Evolutionary conservation across 2,888 invertebrate genomes (phyloP).

Genomic region (Conops quadrifasciatus): DNA sequence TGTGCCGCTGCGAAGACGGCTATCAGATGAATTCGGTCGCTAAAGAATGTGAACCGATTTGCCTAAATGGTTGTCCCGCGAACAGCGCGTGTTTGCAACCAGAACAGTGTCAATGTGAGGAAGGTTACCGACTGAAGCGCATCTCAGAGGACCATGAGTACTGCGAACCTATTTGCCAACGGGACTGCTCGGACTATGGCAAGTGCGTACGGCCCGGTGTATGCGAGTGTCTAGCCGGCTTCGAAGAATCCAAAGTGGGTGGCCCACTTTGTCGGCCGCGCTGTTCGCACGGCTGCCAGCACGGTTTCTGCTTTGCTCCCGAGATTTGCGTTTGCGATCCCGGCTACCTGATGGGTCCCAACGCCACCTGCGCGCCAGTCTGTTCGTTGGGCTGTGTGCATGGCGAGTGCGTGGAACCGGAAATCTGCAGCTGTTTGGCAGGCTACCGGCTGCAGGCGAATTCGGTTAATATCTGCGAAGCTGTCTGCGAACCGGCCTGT

Average conservation of each 20-base stretch:
- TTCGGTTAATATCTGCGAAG: slow-evolving; percentile 53
- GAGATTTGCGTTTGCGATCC: slow-evolving; percentile 51
- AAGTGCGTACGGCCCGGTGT: slow-evolving; percentile 57
- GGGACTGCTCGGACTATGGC: slow-evolving; percentile 54
- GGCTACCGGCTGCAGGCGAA: slow-evolving; percentile 42
- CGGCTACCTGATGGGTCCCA: slow-evolving; percentile 59
- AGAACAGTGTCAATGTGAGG: slow-evolving; percentile 47
- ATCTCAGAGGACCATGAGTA: slow-evolving; percentile 48
- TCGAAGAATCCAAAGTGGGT: not conserved
- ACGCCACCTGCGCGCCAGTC: slow-evolving; percentile 52
- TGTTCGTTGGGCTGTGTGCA: slow-evolving; percentile 54
- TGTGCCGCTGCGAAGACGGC: slow-evolving; percentile 35
- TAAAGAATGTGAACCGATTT: slow-evolving; percentile 40
- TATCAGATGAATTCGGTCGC: not conserved
- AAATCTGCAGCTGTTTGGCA: slow-evolving; percentile 49
- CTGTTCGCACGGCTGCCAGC: slow-evolving; percentile 49
- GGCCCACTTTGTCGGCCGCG: slow-evolving; percentile 45
- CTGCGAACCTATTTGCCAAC: slow-evolving; percentile 56
- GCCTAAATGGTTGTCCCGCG: slow-evolving; percentile 47
- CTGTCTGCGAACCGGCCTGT: slow-evolving; percentile 59
- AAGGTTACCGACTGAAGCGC: slow-evolving; percentile 51
- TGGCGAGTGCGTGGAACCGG: slow-evolving; percentile 66
- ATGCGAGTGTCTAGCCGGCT: slow-evolving; percentile 64
- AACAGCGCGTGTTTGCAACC: slow-evolving; percentile 49
- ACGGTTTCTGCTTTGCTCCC: slow-evolving; percentile 55